Evolutionary conservation across 2,888 invertebrate species (phyloP).

Genomic region (Agrilus biguttatus): DNA sequence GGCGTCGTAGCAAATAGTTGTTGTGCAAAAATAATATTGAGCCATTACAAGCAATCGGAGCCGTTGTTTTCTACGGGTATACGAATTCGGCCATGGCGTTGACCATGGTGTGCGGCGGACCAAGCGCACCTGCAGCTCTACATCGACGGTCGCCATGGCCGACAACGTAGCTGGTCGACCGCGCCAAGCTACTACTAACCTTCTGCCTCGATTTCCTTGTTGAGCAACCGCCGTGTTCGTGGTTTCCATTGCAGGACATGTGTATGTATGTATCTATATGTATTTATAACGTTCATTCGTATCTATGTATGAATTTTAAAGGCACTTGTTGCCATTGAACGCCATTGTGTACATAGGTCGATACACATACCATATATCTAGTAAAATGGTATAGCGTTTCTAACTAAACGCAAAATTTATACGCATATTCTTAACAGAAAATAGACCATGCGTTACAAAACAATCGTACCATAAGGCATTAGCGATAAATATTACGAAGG

Average conservation of each 20-base stretch:
- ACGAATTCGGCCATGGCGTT: constrained; percentile 27
- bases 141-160: constrained; percentile 11
- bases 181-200: constrained; percentile 12
- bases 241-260: no score
- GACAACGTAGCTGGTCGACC: constrained; percentile 7
- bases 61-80: no score
- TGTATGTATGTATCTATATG: no score
- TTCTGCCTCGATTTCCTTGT: constrained; percentile 12
- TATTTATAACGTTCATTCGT: constrained; percentile 7
- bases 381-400: no score
- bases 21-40: no score
- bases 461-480: no score
- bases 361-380: constrained; percentile 1
- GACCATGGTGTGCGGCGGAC: constrained; percentile 23
- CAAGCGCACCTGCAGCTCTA: constrained; percentile 12
- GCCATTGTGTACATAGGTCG: constrained; percentile 17
- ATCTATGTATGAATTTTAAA: constrained; percentile 23
- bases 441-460: no score
- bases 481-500: no score
- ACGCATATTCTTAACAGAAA: no score
- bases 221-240: constrained; percentile 6
- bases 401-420: no score
- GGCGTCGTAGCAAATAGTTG: no score
- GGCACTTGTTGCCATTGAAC: constrained; percentile 24
- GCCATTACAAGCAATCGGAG: no score